These are phyloP conservation scores for Saccostrea glomerata DNA, from an alignment of 1,140 invertebrate genomes.

Conservation along the genomic window DNA sequence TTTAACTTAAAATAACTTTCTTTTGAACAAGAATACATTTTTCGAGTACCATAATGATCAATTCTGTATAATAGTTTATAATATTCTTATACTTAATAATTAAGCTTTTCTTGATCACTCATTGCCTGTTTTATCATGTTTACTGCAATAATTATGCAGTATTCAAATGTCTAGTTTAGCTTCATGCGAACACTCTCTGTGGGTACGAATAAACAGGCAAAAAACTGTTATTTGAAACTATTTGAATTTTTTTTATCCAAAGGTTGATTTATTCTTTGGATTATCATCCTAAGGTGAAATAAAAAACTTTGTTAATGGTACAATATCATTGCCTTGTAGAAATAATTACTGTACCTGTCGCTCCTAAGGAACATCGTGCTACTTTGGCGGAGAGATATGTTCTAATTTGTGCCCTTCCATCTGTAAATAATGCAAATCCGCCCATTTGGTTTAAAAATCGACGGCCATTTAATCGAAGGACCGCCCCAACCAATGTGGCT, in stretches of 20 bases:
- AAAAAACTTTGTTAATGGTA: too few relatives aligned
- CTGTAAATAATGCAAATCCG: background rate
- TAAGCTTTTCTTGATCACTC: too few relatives aligned
- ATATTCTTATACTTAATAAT: background rate
- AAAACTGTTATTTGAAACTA: too few relatives aligned
- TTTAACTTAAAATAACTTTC: too few relatives aligned
- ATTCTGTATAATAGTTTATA: too few relatives aligned
- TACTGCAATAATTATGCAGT: background rate
- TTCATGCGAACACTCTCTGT: too few relatives aligned
- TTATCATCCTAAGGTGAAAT: background rate
- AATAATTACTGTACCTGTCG: conserved; percentile 6
- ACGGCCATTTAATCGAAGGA: background rate
- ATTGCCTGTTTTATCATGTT: background rate
- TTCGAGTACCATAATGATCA: too few relatives aligned
- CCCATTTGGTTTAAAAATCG: background rate
- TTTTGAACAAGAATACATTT: too few relatives aligned
- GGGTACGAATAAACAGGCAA: too few relatives aligned
- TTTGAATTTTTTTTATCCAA: too few relatives aligned
- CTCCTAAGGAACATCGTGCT: background rate
- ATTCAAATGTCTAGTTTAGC: too few relatives aligned
- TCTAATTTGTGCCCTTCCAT: background rate
- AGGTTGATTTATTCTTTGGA: background rate
- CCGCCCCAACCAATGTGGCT: background rate
- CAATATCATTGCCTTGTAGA: background rate
- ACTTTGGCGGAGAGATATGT: background rate